Percentiles rank a stretch among this genome's conserved stretches.
Conservation (phyloP, 2,888 invertebrate species). For the Eulithis testata region DNA sequence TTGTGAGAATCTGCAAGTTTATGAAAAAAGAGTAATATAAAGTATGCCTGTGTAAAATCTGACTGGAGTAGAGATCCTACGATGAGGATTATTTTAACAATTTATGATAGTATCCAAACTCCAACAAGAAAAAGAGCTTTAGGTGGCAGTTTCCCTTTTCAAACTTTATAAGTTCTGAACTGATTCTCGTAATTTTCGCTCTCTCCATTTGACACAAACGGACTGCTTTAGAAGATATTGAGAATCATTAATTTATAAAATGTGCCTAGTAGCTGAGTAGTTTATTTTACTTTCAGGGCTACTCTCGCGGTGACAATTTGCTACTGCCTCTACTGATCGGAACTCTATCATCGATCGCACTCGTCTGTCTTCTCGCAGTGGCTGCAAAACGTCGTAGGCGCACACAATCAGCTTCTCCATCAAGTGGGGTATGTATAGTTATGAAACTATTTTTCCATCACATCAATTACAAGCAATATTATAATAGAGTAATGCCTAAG, state of each 20-base stretch:
- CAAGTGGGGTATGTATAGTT: slow-evolving; percentile 67
- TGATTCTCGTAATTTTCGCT: neutral
- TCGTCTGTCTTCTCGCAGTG: slow-evolving; percentile 78
- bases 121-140: neutral
- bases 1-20: too few species aligned
- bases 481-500: too few species aligned
- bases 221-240: neutral
- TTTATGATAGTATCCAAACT: neutral
- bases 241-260: neutral
- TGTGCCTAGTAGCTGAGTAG: neutral
- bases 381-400: slow-evolving; percentile 79
- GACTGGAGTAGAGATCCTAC: too few species aligned
- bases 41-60: too few species aligned
- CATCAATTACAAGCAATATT: too few species aligned
- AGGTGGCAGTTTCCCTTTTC: neutral
- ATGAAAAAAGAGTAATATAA: too few species aligned
- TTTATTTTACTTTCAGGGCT: slow-evolving; percentile 73
- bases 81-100: neutral
- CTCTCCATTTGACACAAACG: neutral
- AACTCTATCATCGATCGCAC: slow-evolving; percentile 77
- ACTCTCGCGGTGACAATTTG: slow-evolving; percentile 85
- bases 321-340: slow-evolving; percentile 82
- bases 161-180: neutral
- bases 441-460: too few species aligned
- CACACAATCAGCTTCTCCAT: slow-evolving; percentile 61